Evolutionary conservation across 2,888 invertebrate genomes (phyloP), one percentile per base, ranked within the genome.

Genomic region (Microctonus brassicae): DNA sequence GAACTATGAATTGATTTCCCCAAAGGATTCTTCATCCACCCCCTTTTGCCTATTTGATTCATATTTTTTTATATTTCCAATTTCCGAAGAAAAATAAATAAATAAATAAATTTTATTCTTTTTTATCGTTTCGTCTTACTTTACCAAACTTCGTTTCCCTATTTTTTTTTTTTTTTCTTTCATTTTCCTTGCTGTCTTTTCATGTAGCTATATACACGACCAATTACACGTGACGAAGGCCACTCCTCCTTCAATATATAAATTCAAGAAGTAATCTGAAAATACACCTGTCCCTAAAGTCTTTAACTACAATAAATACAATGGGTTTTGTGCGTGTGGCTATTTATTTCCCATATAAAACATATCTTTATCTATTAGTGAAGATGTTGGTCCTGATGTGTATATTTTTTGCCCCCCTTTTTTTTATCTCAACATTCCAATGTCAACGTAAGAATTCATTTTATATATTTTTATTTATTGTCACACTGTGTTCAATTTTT

Each of bases 101-200:
- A 47, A 47, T 47, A n/a, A 47, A 47, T 47, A 47, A 47, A 47
- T 47, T 47, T 47, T 20, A 4, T 47, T 47, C 17, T 47, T 5
- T 47, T 17, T 47, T 47, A 17, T 47, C 7, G 17, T 20, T 2
- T 47, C 17, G 9, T 47, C 9, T 62, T 2, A 17, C 9, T 22
- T 20, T 55, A 13, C 7, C 26, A 52, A 36, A 33, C 13, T 39
- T 20, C 29, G 29, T 11, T 13, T 36, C 69, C 4, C 9, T 13
- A 33, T 53, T 39, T 53, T 24, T 69, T 53, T 39, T 53, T 24
- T 69, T 61, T 24, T 69, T 60, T 60, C n/a, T 57, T 7, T n/a
- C 9, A n/a, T 60, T 20, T 36, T 34, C 34, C 7, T 58, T 7
- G 20, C 17, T 9, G 33, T 58, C 13, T 7, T 58, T 29, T n/a